A percentile compares a stretch with the other conserved stretches of the same genome.
phyloP scores from a whole-genome alignment of 2,888 invertebrate genomes.

The Dastarcus helophoroides region DNA sequence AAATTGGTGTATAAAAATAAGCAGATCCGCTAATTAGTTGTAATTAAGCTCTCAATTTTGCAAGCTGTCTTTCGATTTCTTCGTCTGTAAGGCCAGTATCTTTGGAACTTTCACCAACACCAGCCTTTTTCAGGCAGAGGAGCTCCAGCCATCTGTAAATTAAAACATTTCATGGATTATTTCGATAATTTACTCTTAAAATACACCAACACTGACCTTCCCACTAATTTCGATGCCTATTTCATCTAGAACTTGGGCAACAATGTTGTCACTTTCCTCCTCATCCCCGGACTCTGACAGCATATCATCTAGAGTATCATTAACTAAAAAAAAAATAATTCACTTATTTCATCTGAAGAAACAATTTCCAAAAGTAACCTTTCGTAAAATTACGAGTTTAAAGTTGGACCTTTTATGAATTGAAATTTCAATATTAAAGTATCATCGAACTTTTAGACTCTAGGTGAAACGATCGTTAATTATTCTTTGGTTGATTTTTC shows the following conservation, averaged over 20 bases:
- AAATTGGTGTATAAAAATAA: too few species aligned
- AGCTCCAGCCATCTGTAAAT: conserved; percentile 50
- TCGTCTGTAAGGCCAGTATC: conserved; percentile 45
- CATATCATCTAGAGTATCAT: conserved; percentile 83
- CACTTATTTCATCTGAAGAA: conserved; percentile 4
- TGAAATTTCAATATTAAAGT: too few species aligned
- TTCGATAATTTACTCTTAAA: conserved; percentile 1
- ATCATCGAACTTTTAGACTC: too few species aligned
- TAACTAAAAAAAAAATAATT: conserved; percentile 46
- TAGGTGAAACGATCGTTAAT: too few species aligned
- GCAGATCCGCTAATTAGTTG: too few species aligned
- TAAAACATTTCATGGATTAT: conserved; percentile 8
- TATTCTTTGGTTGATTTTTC: too few species aligned
- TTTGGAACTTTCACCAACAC: conserved; percentile 43
- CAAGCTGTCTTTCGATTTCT: conserved; percentile 62
- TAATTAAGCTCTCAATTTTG: conserved; percentile 35
- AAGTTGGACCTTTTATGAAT: too few species aligned
- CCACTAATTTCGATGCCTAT: conserved; percentile 91
- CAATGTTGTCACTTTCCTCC: conserved; percentile 75
- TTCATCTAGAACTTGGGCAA: conserved; percentile 88
- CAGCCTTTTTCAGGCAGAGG: conserved; percentile 50
- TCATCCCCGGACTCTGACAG: conserved; percentile 83
- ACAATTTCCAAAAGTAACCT: conserved; percentile 1
- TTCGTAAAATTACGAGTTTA: too few species aligned
- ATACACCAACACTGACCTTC: conserved; percentile 46